Percentiles rank a stretch among this genome's conserved stretches.
Conservation (phyloP, 2,797 vertebrate species). For the Amniataba percoides region DNA sequence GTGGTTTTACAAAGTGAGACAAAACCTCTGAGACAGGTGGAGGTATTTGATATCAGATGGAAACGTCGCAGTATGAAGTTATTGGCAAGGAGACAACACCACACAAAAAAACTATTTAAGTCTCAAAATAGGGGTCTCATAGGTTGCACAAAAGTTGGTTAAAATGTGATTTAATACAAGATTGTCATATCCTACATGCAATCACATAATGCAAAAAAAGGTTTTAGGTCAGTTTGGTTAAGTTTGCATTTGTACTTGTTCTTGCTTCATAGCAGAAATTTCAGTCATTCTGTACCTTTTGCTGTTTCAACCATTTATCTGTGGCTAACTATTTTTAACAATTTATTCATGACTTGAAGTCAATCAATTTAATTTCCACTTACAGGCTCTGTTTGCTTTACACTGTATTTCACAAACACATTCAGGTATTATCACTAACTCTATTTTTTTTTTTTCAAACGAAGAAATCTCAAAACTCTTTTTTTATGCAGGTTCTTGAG, state of each 20-base stretch:
- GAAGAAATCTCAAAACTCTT: not conserved
- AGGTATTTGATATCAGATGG: conserved; percentile 26
- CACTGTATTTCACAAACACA: not conserved
- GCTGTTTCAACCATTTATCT: not conserved
- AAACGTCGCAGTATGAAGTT: not conserved
- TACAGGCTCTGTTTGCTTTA: no score
- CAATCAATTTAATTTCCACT: not conserved
- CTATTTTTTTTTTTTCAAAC: not conserved
- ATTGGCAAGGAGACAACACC: not conserved
- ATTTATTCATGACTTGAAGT: no score
- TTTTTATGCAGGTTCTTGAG: not conserved
- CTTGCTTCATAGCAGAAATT: no score
- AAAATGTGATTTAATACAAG: no score
- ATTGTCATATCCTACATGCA: not conserved
- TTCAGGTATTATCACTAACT: no score
- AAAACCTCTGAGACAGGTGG: conserved; percentile 17
- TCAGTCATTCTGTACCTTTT: not conserved
- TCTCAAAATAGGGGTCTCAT: not conserved
- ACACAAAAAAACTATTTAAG: not conserved
- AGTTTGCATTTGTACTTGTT: not conserved
- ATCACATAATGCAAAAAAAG: not conserved
- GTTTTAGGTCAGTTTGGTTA: no score
- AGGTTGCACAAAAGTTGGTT: not conserved
- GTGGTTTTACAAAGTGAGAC: conserved; percentile 11
- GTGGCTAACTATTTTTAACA: no score